Base-by-base conservation (phyloP, 2,797 vertebrate genomes). In the Vultur gryphus region DNA sequence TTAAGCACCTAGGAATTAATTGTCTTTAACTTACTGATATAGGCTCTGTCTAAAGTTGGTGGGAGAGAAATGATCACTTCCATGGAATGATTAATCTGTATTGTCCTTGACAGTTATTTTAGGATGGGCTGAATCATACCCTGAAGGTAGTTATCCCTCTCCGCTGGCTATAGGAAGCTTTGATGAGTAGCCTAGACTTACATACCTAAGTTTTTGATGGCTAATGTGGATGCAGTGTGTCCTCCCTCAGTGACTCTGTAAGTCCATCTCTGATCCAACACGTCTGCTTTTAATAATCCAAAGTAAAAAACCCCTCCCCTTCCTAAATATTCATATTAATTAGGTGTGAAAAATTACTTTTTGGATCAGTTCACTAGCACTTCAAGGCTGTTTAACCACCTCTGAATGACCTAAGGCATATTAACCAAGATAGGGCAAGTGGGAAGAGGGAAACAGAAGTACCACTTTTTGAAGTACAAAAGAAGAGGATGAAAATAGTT, bases 311-410 rank as follows among this genome's bases (percentile, higher is more conserved):
- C 12, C 16, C 41, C 28, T 77, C 13, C 28, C 24, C 6, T 83
- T 90, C 65, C 66, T 85, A 84, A 79, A 72, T 0, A 0, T 62
- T 77, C 7, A 0, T 83, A 79, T 82, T 93, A 91, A 89, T 88
- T 92, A 77, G 51, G 83, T 89, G 77, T 91, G 80, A 95, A 96
- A 80, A 95, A 84, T 72, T 28, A 89, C 66, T 91, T 86, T 91
- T 93, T 88, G 73, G 44, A 67, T 86, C 66, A 84, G 41, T 44
- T 94, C 70, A 35, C 55, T 52, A 82, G 23, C 72, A 70, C 62
- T 90, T 86, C 51, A 76, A 31, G 48, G 51, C 73, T 62, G 13
- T 91, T 91, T 72, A 82, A 87, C 51, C 48, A 62, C 19, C 61
- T 90, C 69, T 84, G 41, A 48, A 37, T 73, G 62, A 79, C 80